Percentiles rank a stretch among this genome's conserved stretches.
phyloP scores from a whole-genome alignment of 2,797 vertebrate species.

The Phaenicophaeus curvirostris region DNA sequence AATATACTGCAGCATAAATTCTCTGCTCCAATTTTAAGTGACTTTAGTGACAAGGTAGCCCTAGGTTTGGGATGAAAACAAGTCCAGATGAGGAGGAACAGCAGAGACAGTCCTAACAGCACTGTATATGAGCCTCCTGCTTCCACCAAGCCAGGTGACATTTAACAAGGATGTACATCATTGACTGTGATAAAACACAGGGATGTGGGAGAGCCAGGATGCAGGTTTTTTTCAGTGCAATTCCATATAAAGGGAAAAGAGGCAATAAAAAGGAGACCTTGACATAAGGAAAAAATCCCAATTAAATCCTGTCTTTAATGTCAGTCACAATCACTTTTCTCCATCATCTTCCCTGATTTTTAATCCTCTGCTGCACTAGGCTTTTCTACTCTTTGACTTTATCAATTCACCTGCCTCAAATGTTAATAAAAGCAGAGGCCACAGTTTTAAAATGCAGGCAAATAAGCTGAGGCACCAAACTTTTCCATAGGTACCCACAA shows the following conservation, averaged over 20 bases:
- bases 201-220: slow-evolving; percentile 52
- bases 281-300: slow-evolving; percentile 40
- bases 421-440: slow-evolving; percentile 19
- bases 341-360: slow-evolving; percentile 27
- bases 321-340: not conserved
- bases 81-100: not conserved
- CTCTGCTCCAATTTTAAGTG: not conserved
- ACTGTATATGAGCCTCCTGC: not conserved
- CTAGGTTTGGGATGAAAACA: not conserved
- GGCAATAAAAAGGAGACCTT: slow-evolving; percentile 37
- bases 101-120: not conserved
- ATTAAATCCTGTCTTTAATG: slow-evolving; percentile 47
- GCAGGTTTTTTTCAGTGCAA: slow-evolving; percentile 12
- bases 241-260: not conserved
- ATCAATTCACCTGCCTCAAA: slow-evolving; percentile 47
- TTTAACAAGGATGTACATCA: slow-evolving; percentile 8
- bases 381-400: slow-evolving; percentile 37
- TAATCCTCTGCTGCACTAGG: slow-evolving; percentile 6
- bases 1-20: not conserved
- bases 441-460: not conserved
- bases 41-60: not conserved
- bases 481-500: not conserved
- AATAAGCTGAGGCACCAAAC: slow-evolving; percentile 5
- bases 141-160: slow-evolving; percentile 21
- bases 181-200: slow-evolving; percentile 20